These are phyloP conservation scores for Hormaphis cornu DNA, from an alignment of 1,140 invertebrate species.

Conservation along the genomic window DNA sequence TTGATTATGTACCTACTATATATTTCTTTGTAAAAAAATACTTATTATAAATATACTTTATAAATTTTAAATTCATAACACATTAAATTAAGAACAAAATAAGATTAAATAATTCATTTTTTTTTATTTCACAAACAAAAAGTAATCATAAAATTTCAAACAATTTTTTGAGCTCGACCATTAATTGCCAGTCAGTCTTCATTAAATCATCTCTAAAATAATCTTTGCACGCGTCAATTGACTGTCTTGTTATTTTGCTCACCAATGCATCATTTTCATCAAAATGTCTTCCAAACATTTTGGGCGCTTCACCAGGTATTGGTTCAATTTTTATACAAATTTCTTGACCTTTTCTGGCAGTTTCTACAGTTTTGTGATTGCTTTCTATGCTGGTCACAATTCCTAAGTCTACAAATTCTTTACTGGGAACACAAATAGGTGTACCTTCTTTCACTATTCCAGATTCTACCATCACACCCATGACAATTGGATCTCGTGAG, in stretches of 20 bases:
- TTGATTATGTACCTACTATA: too few species aligned
- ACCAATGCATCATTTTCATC: slow-evolving; percentile 89
- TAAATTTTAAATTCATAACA: too few species aligned
- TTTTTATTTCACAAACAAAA: background rate
- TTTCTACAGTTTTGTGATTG: slow-evolving; percentile 82
- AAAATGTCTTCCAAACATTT: slow-evolving; percentile 97
- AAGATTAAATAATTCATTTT: background rate
- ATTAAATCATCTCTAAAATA: slow-evolving; percentile 95
- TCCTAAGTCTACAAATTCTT: slow-evolving; percentile 94
- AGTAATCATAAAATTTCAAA: slow-evolving; percentile 84
- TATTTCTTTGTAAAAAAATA: too few species aligned
- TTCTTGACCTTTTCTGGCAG: slow-evolving; percentile 90
- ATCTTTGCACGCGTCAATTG: slow-evolving; percentile 97
- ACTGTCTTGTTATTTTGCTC: slow-evolving; percentile 94
- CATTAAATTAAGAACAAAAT: too few species aligned
- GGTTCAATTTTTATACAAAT: slow-evolving; percentile 98
- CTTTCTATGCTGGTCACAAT: slow-evolving; percentile 88
- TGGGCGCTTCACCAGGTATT: slow-evolving; percentile 89
- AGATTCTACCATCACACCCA: slow-evolving; percentile 90
- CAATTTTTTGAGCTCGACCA: slow-evolving; percentile 95
- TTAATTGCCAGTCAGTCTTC: slow-evolving; percentile 95
- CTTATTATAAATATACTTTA: too few species aligned
- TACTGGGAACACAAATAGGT: slow-evolving; percentile 89
- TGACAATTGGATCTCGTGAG: slow-evolving; percentile 92
- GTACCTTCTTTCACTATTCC: slow-evolving; percentile 94